Percentiles rank a stretch among this genome's conserved stretches.
Conservation (phyloP, 2,888 invertebrate genomes). For the Acanthococcus lagerstroemiae region DNA sequence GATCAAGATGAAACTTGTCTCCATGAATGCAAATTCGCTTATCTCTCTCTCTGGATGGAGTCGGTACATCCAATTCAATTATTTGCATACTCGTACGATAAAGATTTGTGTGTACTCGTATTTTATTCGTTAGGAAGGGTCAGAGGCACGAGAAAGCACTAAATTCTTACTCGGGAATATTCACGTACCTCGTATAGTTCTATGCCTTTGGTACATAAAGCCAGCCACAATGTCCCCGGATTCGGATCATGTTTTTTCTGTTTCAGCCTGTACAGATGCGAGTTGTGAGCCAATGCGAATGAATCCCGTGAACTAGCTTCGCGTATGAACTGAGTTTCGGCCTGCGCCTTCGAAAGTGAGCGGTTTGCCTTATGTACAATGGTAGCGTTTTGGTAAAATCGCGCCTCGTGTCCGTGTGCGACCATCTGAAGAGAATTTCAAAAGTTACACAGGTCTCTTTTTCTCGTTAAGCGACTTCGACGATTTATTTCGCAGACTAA, state of each 20-base stretch:
- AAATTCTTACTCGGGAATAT: conserved; percentile 38
- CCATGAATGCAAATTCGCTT: too few species aligned
- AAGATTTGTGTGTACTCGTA: too few species aligned
- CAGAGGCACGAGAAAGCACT: background rate
- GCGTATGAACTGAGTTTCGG: conserved; percentile 74
- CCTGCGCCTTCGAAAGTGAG: conserved; percentile 67
- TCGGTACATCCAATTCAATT: too few species aligned
- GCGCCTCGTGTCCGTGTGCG: conserved; percentile 39
- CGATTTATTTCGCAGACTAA: conserved; percentile 39
- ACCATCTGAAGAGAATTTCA: conserved; percentile 38
- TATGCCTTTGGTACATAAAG: conserved; percentile 61
- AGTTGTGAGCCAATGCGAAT: conserved; percentile 54
- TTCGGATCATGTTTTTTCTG: conserved; percentile 65
- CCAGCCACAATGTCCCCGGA: conserved; percentile 43
- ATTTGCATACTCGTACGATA: too few species aligned
- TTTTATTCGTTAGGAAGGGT: too few species aligned
- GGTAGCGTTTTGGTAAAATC: conserved; percentile 53
- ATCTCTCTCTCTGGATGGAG: too few species aligned
- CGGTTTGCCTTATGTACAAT: conserved; percentile 72
- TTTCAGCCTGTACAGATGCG: conserved; percentile 75
- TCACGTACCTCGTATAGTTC: conserved; percentile 62
- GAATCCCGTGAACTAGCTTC: conserved; percentile 43
- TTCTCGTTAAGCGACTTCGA: too few species aligned
- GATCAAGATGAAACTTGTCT: too few species aligned
- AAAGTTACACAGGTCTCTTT: background rate